Base-by-base conservation (phyloP, 2,797 vertebrate genomes). In the Myotis findleyi region DNA sequence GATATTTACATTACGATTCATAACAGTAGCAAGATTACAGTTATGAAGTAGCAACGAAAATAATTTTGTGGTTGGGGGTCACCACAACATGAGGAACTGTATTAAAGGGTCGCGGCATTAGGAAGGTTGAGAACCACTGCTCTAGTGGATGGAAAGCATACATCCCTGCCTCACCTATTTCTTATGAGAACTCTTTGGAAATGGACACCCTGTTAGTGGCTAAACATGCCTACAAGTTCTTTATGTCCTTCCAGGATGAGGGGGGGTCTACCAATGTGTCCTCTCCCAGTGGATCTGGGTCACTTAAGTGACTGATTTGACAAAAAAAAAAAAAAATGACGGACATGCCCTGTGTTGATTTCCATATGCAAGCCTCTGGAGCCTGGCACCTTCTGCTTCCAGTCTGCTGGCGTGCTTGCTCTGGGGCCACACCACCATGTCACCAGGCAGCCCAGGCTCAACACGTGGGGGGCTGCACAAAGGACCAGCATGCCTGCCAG, bases 391-490 rank as follows among this genome's bases (percentile, higher is more conserved):
- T 30, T 53, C 64, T 0, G 4, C 30, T 14, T 68, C 53, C 53
- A 36, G 25, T 36, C 11, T 20, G 9, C 12, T 5, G 27, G 21
- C 27, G 14, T 0, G 20, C 36, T 18, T 8, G 62, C 51, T 14
- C 57, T 20, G 17, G 86, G 76, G 57, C 59, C 36, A 5, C 33
- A 17, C 18, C 0, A 57, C 89, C 55, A 41, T 0, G 23, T 20
- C 2, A 2, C 0, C 5, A 59, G 38, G 72, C 73, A 71, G 77
- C 47, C 64, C 81, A 5, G 1, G 16, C 38, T 23, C 18, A 47
- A 16, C 18, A 11, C 0, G 0, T 0, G 2, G 36, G 75, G 7
- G n/a, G 21, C 21, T 5, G 18, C 21, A 14, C 0, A 1, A 20
- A 33, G 7, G 20, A 38, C 16, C 25, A 10, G 30, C 6, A 20